These are phyloP conservation scores for Alfaro cultratus DNA, from an alignment of 2,797 vertebrate species.

Conservation along the genomic window DNA sequence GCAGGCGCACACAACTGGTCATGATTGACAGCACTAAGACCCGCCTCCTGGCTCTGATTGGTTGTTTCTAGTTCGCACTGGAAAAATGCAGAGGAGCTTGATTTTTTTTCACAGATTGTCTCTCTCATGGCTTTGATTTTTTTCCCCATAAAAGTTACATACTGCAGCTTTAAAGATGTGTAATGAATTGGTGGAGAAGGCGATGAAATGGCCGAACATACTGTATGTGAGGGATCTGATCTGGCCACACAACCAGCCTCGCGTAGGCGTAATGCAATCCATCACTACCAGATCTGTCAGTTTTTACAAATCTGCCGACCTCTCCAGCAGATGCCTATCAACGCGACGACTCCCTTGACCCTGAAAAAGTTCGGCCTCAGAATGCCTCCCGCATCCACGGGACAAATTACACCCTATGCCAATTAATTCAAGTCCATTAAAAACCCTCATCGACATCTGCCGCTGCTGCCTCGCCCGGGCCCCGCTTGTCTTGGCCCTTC, in stretches of 20 bases:
- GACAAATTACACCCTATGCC: constrained; percentile 63
- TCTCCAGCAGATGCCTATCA: constrained; percentile 70
- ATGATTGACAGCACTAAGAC: no score
- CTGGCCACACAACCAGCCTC: constrained; percentile 14
- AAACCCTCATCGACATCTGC: constrained; percentile 76
- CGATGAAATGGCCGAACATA: constrained; percentile 4
- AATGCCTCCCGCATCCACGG: constrained; percentile 57
- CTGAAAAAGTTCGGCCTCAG: constrained; percentile 51
- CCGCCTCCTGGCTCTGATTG: no score
- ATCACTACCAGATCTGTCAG: constrained; percentile 64
- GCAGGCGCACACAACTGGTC: no score
- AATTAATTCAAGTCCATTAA: constrained; percentile 75
- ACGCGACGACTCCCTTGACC: constrained; percentile 55
- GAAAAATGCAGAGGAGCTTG: no score
- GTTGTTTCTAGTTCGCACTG: no score
- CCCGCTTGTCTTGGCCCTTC: constrained; percentile 74
- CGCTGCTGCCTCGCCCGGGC: constrained; percentile 39
- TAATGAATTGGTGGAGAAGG: constrained; percentile 2
- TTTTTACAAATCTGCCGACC: constrained; percentile 37
- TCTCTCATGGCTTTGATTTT: no score
- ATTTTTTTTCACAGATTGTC: no score
- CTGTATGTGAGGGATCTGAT: constrained; percentile 10
- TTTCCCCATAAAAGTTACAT: no score
- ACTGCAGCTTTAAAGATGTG: neutral
- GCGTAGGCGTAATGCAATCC: constrained; percentile 37